Evolutionary conservation across 1,140 invertebrate species (phyloP), one percentile per base, ranked within the genome.

Genomic region (Idris sp.): DNA sequence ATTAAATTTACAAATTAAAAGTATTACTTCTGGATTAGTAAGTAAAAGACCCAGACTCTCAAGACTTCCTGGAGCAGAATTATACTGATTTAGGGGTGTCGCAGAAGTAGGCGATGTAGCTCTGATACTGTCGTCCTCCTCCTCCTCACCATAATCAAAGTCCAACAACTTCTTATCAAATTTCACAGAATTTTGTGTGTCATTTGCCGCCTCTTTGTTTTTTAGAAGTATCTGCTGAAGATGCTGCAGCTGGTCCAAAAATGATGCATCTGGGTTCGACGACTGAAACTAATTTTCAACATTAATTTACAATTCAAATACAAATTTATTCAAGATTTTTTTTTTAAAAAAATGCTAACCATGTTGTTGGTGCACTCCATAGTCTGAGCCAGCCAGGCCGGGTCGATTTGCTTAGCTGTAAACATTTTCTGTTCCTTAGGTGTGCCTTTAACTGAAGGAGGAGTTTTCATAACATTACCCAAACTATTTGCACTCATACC

Each of bases 81-180:
- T 83, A 35, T 87, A 82, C 54, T 86, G 82, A 31, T 74, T 79
- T 11, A 78, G 48, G 14, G 71, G 73, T 33, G 67, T 74, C 7
- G 76, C 76, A 4, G 76, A 41, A 10, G 72, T 33, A 58, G 86
- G 86, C 1, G 86, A 86, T 51, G 56, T 86, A 2, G 65, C 62
- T 1, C 83, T 75, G 43, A 84, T 79, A 13, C 90, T 87, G 46
- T 90, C 85, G 43, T 95, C 94, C 19, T 95, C 94, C 69, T 94
- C 93, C 80, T 93, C 93, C 73, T 94, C 93, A 0, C 92, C 93
- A 86, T 95, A 95, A 84, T 95, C 94, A 88, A 94, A 95, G 81
- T 95, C 94, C 14, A 96, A 83, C 0, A 96, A 81, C 83, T 95
- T 94, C 81, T 92, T 93, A 80, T 91, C 92, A 81, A 93, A 93